A percentile compares a stretch with the other conserved stretches of the same genome.
Evolutionary conservation across 2,888 invertebrate species (phyloP).

Genomic region (Corbicula japonica): DNA sequence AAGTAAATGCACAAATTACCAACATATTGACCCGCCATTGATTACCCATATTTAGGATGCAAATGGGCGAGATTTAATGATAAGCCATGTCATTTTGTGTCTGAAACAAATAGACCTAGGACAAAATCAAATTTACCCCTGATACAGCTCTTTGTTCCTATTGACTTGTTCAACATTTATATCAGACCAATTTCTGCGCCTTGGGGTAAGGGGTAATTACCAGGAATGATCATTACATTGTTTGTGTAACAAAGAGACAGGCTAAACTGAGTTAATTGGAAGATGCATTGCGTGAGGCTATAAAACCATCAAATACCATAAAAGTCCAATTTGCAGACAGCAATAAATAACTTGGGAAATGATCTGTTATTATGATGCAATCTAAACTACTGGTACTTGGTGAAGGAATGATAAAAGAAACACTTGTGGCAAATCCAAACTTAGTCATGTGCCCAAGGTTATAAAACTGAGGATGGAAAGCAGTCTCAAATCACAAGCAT

Average conservation of each 20-base stretch:
- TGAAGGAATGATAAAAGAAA: too few species aligned
- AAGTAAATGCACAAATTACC: slow-evolving; percentile 28
- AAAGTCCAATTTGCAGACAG: slow-evolving; percentile 19
- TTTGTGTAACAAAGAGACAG: not conserved
- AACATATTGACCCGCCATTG: slow-evolving; percentile 34
- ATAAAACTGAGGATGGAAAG: too few species aligned
- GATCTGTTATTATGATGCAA: slow-evolving; percentile 7
- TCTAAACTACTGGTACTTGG: too few species aligned
- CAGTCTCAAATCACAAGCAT: too few species aligned
- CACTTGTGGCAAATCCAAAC: too few species aligned
- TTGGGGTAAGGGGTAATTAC: too few species aligned
- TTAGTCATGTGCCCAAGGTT: too few species aligned
- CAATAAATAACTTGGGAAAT: not conserved
- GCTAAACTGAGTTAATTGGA: slow-evolving; percentile 15
- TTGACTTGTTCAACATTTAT: too few species aligned
- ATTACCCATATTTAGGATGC: slow-evolving; percentile 12
- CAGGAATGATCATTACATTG: not conserved
- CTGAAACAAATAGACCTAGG: slow-evolving; percentile 6
- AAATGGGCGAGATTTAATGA: slow-evolving; percentile 21
- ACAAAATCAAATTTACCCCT: too few species aligned
- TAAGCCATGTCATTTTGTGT: not conserved
- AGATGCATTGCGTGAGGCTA: slow-evolving; percentile 15
- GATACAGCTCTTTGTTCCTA: too few species aligned
- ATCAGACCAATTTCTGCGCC: too few species aligned
- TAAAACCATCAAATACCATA: slow-evolving; percentile 24